Evolutionary conservation across 1,140 invertebrate species (phyloP), one percentile per base, ranked within the genome.

Genomic region (Chionoecetes opilio): DNA sequence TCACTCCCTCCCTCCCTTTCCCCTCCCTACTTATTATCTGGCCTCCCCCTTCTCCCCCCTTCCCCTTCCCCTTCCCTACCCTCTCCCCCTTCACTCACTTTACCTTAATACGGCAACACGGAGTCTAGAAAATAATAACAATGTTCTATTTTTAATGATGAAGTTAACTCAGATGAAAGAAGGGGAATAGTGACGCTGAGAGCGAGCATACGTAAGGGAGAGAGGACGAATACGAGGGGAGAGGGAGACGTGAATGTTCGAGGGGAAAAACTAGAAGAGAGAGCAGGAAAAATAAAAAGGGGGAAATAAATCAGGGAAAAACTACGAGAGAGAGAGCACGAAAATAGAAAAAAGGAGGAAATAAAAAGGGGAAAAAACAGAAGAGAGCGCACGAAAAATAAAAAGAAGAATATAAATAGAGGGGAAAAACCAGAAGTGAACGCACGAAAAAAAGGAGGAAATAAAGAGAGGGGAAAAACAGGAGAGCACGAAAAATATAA

Each of bases 1-100:
- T 86, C 84, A 3, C 84, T 86, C 84, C 35, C 84, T 86, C 84
- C 11, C 84, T 86, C 84, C 32, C 84, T 86, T 31, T 86, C 84
- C 31, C 14, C 41, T 46, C 41, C 14, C 41, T 46, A 5, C 41
- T 46, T 46, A 46, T 14, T 46, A 5, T 8, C 41, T 8, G 5
- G 14, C 41, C 41, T 26, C 53, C 53, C 26, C 53, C 26, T 21
- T 75, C 6, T 75, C n/a, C 21, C 63, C 26, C 63, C 21, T 5
- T 75, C 63, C n/a, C 63, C n/a, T 26, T n/a, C 63, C 63, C n/a
- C 21, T 8, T 26, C n/a, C 6, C 63, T n/a, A 26, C 63, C 14
- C 41, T 14, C 41, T 46, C 14, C 41, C 41, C 41, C 41, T 46
- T 14, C 14, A 5, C 41, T 14, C 41, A 75, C 63, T 75, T 75